Evolutionary conservation across 2,888 invertebrate species (phyloP).

Genomic region (Microctonus brassicae): DNA sequence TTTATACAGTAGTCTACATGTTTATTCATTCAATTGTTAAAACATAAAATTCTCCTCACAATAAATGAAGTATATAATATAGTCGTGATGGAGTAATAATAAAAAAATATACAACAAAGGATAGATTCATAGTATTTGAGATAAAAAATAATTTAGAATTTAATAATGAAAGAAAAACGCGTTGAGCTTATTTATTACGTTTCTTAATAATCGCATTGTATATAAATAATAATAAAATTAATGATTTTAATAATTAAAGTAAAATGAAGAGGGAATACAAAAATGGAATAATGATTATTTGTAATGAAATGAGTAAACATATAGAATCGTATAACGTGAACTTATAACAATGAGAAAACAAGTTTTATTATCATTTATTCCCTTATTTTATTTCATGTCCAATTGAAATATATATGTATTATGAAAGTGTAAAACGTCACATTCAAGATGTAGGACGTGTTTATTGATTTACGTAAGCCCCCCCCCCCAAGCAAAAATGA

Average conservation of each 20-base stretch:
- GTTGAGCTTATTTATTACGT: conserved; percentile 68
- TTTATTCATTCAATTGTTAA: conserved; percentile 16
- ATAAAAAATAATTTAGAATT: background rate
- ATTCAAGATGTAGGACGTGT: conserved; percentile 11
- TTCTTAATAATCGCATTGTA: conserved; percentile 59
- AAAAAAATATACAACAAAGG: conserved; percentile 33
- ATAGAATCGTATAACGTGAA: conserved; percentile 21
- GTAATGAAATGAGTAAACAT: background rate
- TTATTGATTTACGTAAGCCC: conserved; percentile 10
- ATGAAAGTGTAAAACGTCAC: conserved; percentile 18
- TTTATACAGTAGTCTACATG: conserved; percentile 8
- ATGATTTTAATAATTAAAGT: background rate
- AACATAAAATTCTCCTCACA: background rate
- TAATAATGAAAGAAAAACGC: conserved; percentile 41
- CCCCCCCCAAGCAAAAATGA: background rate
- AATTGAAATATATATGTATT: conserved; percentile 18
- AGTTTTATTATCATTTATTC: conserved; percentile 18
- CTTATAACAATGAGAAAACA: conserved; percentile 16
- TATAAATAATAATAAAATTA: conserved; percentile 50
- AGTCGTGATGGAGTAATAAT: background rate
- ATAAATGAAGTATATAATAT: background rate
- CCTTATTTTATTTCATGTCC: conserved; percentile 11
- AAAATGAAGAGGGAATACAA: conserved; percentile 28
- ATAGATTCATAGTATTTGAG: conserved; percentile 51
- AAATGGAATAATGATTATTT: conserved; percentile 3